Evolutionary conservation across 2,888 invertebrate genomes (phyloP).

Genomic region (Celastrina argiolus): DNA sequence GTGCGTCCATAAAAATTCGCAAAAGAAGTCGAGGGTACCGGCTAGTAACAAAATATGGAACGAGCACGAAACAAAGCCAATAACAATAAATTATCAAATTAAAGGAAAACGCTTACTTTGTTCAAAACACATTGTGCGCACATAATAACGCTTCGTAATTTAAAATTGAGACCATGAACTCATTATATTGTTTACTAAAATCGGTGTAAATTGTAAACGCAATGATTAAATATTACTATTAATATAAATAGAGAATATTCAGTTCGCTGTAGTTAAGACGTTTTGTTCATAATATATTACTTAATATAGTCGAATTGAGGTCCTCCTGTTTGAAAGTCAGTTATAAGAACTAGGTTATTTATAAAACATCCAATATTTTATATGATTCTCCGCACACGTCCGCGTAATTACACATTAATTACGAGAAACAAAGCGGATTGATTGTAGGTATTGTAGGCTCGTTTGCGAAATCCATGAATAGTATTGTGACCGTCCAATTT

Average conservation of each 20-base stretch:
- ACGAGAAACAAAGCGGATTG: constrained; percentile 22
- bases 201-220: neutral
- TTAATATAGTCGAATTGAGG: no score
- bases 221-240: neutral
- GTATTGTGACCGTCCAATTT: constrained; percentile 28
- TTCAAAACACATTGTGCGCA: constrained; percentile 6
- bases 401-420: neutral
- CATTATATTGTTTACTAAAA: neutral
- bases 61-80: neutral
- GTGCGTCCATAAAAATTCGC: neutral
- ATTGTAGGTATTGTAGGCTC: constrained; percentile 27
- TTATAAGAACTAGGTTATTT: no score
- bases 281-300: no score
- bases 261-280: neutral
- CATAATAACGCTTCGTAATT: constrained; percentile 3
- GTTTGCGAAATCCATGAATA: constrained; percentile 28
- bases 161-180: constrained; percentile 1
- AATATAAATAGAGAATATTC: neutral
- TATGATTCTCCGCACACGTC: neutral
- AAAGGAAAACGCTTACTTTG: constrained; percentile 1
- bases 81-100: constrained; percentile 1
- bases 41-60: neutral
- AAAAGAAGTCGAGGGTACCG: neutral
- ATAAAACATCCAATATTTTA: neutral
- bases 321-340: no score